phyloP scores from a whole-genome alignment of 30 jellyfish, hydroid and myxozoan genomes.

The Aurelia aurita complex sp. Pacific region DNA sequence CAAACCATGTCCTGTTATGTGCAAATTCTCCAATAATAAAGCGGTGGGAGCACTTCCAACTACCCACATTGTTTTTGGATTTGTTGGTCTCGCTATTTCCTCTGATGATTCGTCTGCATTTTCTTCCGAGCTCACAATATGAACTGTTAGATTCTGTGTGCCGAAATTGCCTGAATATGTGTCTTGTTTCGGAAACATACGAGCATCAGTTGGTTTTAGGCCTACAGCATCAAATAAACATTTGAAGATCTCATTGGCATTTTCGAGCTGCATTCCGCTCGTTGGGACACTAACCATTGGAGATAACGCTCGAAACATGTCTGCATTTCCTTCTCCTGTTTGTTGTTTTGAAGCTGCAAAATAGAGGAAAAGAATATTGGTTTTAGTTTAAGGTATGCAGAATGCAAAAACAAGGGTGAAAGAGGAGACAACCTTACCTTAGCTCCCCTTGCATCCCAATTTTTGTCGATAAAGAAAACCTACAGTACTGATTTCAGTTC shows the following conservation, averaged over 20 bases:
- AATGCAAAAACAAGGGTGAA: too few relatives aligned
- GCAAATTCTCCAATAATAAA: slow-evolving; percentile 20
- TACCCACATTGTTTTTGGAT: not conserved
- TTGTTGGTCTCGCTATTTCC: slow-evolving; percentile 9
- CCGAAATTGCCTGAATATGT: slow-evolving; percentile 10
- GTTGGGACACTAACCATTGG: slow-evolving; percentile 99
- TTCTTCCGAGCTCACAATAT: slow-evolving; percentile 64
- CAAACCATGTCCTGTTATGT: slow-evolving; percentile 15
- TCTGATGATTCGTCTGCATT: slow-evolving; percentile 22
- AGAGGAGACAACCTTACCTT: too few relatives aligned
- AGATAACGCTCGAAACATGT: slow-evolving; percentile 48
- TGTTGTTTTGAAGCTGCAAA: slow-evolving; percentile 22
- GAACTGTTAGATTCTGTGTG: slow-evolving; percentile 13
- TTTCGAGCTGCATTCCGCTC: slow-evolving; percentile 96
- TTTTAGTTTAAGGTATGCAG: too few relatives aligned
- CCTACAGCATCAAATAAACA: slow-evolving; percentile 77
- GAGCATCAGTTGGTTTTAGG: slow-evolving; percentile 28
- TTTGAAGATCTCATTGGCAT: slow-evolving; percentile 82
- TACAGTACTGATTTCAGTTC: too few relatives aligned
- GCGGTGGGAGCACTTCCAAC: slow-evolving; percentile 44
- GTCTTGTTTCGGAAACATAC: slow-evolving; percentile 10
- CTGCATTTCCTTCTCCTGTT: slow-evolving; percentile 20
- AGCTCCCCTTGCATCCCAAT: too few relatives aligned
- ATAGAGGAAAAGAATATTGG: not conserved
- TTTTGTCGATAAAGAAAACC: too few relatives aligned